Evolutionary conservation across 1,140 invertebrate species (phyloP), one percentile per base, ranked within the genome.

Genomic region (Phocides pigmalion): DNA sequence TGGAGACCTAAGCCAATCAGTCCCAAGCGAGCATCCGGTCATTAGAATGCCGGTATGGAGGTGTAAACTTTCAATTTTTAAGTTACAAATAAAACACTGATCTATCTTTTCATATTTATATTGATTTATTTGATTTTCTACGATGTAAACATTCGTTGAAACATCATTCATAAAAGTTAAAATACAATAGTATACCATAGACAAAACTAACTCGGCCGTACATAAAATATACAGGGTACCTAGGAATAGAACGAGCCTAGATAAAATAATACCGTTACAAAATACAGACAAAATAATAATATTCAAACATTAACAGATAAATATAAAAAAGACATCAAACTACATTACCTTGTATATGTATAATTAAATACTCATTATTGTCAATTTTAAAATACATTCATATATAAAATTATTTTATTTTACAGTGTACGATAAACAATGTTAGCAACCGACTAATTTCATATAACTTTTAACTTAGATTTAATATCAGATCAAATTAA

Each of bases 61-160:
- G n/a, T n/a, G n/a, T n/a, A n/a, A n/a, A n/a, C n/a, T n/a, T n/a
- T n/a, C n/a, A n/a, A n/a, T n/a, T n/a, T n/a, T n/a, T n/a, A n/a
- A 28, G 25, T 8, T 28, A 44, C 42, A 56, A 79, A 66, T 67
- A 64, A 80, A 82, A 83, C 70, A 72, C 65, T 19, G 39, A 58
- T 73, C 11, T 66, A 5, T 66, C 46, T 66, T 80, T 67, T 79
- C 66, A n/a, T n/a, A n/a, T n/a, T 64, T 79, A 80, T 81, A 82
- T 78, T 74, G 67, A 82, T 84, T 87, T 84, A 86, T 42, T 88
- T 87, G 84, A 82, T 87, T 79, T 79, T 81, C 79, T 82, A 82
- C 62, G 73, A 77, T 80, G 77, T 84, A 85, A 89, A 89, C 86
- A 75, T 83, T 89, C 82, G 84, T 87, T 87, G 79, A 79, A 81